phyloP scores from a whole-genome alignment of 2,797 vertebrate species.

The Schizopygopsis pylzovi region DNA sequence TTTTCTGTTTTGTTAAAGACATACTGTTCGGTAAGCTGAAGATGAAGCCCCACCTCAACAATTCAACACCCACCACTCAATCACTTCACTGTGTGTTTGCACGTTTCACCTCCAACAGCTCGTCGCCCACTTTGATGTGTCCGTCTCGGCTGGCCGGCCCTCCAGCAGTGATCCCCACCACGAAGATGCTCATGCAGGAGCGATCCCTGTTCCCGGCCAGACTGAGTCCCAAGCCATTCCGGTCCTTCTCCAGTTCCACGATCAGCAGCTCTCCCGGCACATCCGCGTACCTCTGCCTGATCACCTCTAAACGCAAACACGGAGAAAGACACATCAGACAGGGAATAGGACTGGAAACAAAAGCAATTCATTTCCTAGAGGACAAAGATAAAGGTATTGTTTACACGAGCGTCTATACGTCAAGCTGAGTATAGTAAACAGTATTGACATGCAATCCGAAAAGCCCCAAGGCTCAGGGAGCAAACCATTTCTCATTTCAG shows the following conservation, averaged over 20 bases:
- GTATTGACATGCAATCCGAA: conserved; percentile 17
- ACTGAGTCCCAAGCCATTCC: conserved; percentile 91
- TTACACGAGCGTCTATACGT: not conserved
- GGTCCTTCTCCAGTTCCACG: conserved; percentile 94
- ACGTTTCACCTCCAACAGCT: conserved; percentile 88
- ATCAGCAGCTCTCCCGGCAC: conserved; percentile 89
- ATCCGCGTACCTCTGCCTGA: conserved; percentile 91
- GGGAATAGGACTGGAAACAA: not conserved
- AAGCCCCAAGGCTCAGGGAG: not conserved
- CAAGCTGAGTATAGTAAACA: not conserved
- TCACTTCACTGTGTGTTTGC: conserved; percentile 9
- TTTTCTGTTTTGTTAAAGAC: not conserved
- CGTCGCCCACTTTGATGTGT: conserved; percentile 87
- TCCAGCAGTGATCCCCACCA: conserved; percentile 90
- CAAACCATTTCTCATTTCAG: conserved; percentile 6
- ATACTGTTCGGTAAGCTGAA: not conserved
- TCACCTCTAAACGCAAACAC: conserved; percentile 80
- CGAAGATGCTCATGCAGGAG: conserved; percentile 91
- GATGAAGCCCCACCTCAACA: not conserved
- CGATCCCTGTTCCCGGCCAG: conserved; percentile 94
- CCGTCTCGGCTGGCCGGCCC: conserved; percentile 86
- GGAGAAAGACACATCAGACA: conserved; percentile 25
- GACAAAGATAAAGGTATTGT: conserved; percentile 17
- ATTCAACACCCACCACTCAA: not conserved
- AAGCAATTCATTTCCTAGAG: conserved; percentile 1